Conservation (phyloP, 2,888 invertebrate species). For the Ditylenchus weischeri region DNA sequence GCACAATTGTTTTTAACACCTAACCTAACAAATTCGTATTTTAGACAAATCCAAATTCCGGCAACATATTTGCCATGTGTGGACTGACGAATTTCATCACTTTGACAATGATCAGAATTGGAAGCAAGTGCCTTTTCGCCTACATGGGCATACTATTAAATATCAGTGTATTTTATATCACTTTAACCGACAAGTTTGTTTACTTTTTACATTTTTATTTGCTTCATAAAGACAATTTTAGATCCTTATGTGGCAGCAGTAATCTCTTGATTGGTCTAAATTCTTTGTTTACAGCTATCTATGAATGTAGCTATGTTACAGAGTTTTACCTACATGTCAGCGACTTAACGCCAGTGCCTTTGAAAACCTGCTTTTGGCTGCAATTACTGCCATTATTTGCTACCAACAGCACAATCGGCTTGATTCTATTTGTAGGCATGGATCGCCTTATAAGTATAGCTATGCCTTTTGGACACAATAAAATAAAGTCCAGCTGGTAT, state of each 20-base stretch:
- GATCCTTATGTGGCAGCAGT: background rate
- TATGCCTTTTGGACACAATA: background rate
- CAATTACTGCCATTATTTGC: background rate
- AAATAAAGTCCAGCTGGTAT: background rate
- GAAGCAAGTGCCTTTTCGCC: background rate
- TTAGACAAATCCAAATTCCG: background rate
- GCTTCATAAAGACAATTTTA: background rate
- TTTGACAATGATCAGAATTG: slow-evolving; percentile 1
- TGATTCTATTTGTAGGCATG: background rate
- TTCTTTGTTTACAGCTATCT: slow-evolving; percentile 1
- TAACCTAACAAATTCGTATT: too few relatives aligned
- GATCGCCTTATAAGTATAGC: background rate
- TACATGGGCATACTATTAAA: background rate
- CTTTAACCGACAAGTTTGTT: background rate
- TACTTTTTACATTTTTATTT: background rate
- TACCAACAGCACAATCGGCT: background rate
- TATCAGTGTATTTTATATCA: background rate
- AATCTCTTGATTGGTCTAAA: background rate
- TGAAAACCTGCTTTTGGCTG: slow-evolving; percentile 1
- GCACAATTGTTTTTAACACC: too few relatives aligned
- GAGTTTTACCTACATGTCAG: background rate
- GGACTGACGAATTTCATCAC: background rate
- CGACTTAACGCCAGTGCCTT: background rate
- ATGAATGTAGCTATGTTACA: slow-evolving; percentile 1
- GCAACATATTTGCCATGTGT: background rate